A percentile compares a stretch with the other conserved stretches of the same genome.
Conservation (phyloP, 2,797 vertebrate genomes). For the Notamacropus eugenii region DNA sequence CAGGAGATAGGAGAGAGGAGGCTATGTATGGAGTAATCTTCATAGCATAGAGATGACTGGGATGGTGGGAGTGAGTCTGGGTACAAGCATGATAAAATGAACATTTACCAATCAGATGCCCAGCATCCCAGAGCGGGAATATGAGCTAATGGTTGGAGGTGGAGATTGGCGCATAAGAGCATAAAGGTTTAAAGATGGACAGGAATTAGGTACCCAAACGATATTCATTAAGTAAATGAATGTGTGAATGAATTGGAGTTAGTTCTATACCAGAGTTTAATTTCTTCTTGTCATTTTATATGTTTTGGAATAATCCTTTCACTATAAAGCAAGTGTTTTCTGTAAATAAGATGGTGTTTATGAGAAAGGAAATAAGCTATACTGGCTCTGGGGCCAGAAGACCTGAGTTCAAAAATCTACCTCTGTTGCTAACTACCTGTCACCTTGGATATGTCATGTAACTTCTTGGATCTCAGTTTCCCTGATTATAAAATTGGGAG, state of each 20-base stretch:
- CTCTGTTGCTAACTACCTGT: no score
- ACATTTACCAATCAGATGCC: neutral
- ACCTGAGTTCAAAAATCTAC: neutral
- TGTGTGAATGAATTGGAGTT: neutral
- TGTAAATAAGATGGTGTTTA: neutral
- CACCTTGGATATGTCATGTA: neutral
- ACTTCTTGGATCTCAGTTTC: neutral
- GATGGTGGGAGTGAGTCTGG: no score
- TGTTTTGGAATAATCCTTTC: neutral
- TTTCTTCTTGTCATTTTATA: neutral
- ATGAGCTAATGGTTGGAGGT: neutral
- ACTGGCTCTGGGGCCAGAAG: neutral
- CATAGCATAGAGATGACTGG: no score
- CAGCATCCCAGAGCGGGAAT: neutral
- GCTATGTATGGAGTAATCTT: no score
- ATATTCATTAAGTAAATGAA: neutral
- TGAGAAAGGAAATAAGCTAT: neutral
- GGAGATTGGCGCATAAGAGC: neutral
- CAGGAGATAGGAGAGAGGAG: no score
- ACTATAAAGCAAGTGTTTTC: neutral
- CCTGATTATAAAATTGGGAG: neutral
- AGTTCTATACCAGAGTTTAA: neutral
- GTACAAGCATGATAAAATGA: no score
- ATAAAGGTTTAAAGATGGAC: neutral
- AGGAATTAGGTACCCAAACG: neutral